Evolutionary conservation across 2,888 invertebrate genomes (phyloP), one percentile per base, ranked within the genome.

Genomic region (Aphidoletes aphidimyza): DNA sequence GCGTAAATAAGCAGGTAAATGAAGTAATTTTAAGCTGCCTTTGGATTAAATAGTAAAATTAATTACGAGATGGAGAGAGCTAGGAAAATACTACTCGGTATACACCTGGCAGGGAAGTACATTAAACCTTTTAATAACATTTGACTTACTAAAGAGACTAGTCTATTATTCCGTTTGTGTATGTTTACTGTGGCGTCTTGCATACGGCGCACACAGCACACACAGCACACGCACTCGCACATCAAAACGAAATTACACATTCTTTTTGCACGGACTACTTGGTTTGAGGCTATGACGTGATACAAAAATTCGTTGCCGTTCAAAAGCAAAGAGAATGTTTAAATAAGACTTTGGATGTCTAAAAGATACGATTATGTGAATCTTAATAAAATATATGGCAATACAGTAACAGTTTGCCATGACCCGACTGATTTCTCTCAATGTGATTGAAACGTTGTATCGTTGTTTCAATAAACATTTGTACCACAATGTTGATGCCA

Each of bases 21-120:
- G 69, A 69, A 69, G 69, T 69, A 69, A 69, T 69, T 69, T 69
- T 69, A 69, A 69, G 69, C 69, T 69, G 54, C 30, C n/a, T 69
- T 69, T 34, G 69, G 69, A 69, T 69, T 69, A 69, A 69, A 30
- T 69, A 69, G 69, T 69, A 34, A 54, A 69, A 69, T 69, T 69
- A 69, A 69, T 69, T 69, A 69, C 30, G 14, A 14, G 30, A 69
- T 69, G 54, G 54, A 69, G 69, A 69, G 69, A 54, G 54, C 47
- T 14, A 54, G 54, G 2, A 14, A 30, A 69, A 47, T 69, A 69
- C 30, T 30, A 17, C 30, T 30, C 17, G 69, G n/a, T n/a, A n/a
- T 34, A 54, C 26, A 26, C 54, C 26, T 69, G 26, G 14, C n/a
- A 69, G 34, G 34, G 69, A 69, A 69, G 34, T 30, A 69, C 11